Conservation (phyloP, 2,113 vertebrate genomes). For the Maccullochella peelii region DNA sequence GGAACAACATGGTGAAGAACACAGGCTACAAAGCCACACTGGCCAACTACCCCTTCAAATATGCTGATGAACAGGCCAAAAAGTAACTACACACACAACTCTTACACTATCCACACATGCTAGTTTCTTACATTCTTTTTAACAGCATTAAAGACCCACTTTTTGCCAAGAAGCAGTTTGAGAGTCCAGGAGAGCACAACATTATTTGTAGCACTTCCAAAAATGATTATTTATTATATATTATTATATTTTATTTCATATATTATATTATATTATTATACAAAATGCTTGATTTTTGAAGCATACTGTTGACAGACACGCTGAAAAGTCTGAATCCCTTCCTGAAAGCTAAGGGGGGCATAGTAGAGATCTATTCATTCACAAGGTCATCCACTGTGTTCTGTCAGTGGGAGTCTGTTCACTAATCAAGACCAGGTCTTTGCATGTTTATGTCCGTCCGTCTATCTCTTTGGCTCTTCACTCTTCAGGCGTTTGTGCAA, state of each 20-base stretch:
- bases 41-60: constrained; percentile 98
- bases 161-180: not conserved
- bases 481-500: not conserved
- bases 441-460: not conserved
- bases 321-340: constrained; percentile 53
- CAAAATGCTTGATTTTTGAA: not conserved
- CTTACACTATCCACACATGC: not conserved
- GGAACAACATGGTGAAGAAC: constrained; percentile 99
- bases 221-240: no score
- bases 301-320: constrained; percentile 38
- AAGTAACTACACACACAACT: constrained; percentile 83
- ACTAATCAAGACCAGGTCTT: constrained; percentile 23
- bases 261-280: no score
- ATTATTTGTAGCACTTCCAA: no score
- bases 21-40: constrained; percentile 98
- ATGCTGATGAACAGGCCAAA: constrained; percentile 97
- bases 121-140: not conserved
- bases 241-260: no score
- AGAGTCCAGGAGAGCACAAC: no score
- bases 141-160: not conserved
- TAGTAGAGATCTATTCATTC: constrained; percentile 33
- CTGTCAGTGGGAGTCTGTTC: constrained; percentile 14
- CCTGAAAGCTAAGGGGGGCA: constrained; percentile 44
- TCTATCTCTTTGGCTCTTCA: not conserved
- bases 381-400: constrained; percentile 27